Conservation (phyloP, 2,113 vertebrate genomes). For the Cyanoramphus novaezelandiae region DNA sequence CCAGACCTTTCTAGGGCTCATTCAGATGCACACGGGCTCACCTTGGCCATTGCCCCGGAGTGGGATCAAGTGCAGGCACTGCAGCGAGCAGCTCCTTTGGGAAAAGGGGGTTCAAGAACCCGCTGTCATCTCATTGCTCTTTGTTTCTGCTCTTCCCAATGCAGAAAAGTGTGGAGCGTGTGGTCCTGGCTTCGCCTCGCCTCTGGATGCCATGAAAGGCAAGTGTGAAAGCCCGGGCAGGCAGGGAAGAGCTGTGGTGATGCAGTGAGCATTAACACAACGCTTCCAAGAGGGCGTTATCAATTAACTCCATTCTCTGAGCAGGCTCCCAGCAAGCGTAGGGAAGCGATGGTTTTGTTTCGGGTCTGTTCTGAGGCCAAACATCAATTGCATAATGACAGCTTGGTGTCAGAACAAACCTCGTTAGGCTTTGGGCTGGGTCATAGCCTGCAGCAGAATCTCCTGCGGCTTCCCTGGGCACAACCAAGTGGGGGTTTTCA, state of each 20-base stretch:
- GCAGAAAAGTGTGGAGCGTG: conserved; percentile 79
- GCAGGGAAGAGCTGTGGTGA: not conserved
- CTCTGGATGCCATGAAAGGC: conserved; percentile 92
- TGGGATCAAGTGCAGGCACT: fast-evolving
- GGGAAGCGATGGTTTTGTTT: not conserved
- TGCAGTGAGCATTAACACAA: not conserved
- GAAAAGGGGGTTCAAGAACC: not conserved
- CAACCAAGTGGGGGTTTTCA: not conserved
- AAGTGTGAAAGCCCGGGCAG: not conserved
- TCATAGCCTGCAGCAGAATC: not conserved
- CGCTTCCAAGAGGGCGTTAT: not conserved
- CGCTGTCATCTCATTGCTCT: fast-evolving
- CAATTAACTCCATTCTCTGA: fast-evolving
- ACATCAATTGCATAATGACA: too few species aligned
- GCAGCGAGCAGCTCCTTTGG: fast-evolving
- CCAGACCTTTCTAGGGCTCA: not conserved
- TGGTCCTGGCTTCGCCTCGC: conserved; percentile 86
- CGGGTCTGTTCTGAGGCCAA: not conserved
- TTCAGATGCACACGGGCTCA: fast-evolving
- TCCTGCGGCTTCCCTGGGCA: not conserved
- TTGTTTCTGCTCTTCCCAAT: not conserved
- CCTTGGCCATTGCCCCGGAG: fast-evolving
- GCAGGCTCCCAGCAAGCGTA: not conserved
- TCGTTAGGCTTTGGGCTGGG: not conserved
- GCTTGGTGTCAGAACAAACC: not conserved